Percentiles rank a stretch among this genome's conserved stretches.
Conservation (phyloP, 2,797 vertebrate genomes). For the Lepilemur ruficaudatus region DNA sequence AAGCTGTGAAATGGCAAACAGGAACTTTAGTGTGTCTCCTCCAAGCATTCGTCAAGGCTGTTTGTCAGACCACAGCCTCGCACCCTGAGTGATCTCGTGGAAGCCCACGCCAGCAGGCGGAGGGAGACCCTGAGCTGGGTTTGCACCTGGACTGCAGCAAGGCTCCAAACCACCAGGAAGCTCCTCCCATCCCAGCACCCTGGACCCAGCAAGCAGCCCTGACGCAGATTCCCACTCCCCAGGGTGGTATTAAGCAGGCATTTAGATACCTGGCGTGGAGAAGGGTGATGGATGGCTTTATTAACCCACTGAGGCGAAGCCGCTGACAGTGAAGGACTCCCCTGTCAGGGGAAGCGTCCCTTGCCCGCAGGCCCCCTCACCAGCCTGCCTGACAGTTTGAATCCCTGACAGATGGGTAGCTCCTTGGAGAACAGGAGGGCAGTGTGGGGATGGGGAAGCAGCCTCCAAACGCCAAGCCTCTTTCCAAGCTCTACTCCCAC, state of each 20-base stretch:
- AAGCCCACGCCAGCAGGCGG: constrained; percentile 68
- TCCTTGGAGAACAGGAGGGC: background rate
- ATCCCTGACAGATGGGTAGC: constrained; percentile 67
- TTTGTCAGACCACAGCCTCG: constrained; percentile 79
- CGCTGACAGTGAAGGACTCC: constrained; percentile 78
- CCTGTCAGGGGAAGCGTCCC: constrained; percentile 60
- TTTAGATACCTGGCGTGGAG: constrained; percentile 83
- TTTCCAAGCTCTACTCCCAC: background rate
- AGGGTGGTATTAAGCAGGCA: constrained; percentile 81
- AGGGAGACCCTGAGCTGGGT: background rate
- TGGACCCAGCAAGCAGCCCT: constrained; percentile 68
- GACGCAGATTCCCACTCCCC: constrained; percentile 60
- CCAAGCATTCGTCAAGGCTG: constrained; percentile 54
- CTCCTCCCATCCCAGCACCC: constrained; percentile 71
- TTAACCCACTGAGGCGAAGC: constrained; percentile 81
- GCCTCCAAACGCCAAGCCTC: background rate
- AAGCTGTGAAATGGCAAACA: constrained; percentile 61
- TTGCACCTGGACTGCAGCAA: background rate
- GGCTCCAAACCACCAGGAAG: background rate
- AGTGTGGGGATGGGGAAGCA: background rate
- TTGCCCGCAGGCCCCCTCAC: constrained; percentile 62
- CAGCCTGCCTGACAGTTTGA: constrained; percentile 56
- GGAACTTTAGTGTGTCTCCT: constrained; percentile 24
- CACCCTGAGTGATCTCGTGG: constrained; percentile 74
- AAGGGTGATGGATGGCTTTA: constrained; percentile 85